phyloP scores from a whole-genome alignment of 2,113 vertebrate species.

The Mustelus asterias region DNA sequence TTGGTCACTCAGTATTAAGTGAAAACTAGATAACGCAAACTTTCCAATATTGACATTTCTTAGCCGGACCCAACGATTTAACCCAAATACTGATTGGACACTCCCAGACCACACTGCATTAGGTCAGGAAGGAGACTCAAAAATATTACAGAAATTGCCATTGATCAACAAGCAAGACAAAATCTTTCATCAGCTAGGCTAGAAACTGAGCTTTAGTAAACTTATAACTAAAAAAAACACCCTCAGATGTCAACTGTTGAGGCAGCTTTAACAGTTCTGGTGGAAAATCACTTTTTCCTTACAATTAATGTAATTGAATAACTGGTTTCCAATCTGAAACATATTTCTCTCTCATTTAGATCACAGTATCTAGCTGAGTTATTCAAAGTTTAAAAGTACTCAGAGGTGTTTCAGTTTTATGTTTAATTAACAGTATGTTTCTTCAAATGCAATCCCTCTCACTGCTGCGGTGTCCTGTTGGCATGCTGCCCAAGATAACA shows the following conservation, averaged over 20 bases:
- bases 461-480: background rate
- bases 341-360: background rate
- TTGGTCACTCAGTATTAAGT: too few relatives aligned
- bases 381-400: conserved; percentile 24
- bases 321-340: background rate
- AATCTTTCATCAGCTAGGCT: background rate
- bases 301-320: background rate
- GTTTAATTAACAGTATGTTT: conserved; percentile 26
- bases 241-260: background rate
- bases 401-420: background rate
- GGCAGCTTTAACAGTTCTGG: background rate
- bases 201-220: background rate
- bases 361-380: background rate
- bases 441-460: conserved; percentile 6
- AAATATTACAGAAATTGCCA: background rate
- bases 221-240: background rate
- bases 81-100: background rate
- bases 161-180: too few relatives aligned
- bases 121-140: background rate
- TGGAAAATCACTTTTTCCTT: background rate
- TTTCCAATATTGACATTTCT: background rate
- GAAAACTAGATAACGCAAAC: background rate
- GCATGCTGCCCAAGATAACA: conserved; percentile 22
- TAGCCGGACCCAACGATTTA: background rate
- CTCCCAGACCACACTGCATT: too few relatives aligned